Percentiles rank a stretch among this genome's conserved stretches.
Conservation (phyloP, 2,888 invertebrate genomes). For the Mellilla xanthometata region DNA sequence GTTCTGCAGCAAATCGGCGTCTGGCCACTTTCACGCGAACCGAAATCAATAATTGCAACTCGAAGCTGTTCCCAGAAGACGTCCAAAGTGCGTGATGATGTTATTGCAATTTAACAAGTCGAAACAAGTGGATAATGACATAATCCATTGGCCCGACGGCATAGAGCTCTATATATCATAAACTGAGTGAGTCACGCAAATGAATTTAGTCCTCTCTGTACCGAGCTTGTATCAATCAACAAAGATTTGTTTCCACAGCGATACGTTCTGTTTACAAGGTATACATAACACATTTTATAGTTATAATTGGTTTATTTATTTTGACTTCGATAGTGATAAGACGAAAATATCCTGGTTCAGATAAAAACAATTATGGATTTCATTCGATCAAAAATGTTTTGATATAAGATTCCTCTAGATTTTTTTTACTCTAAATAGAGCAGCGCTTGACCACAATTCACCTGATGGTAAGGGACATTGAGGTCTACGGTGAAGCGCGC, state of each 20-base stretch:
- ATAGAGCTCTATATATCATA: conserved; percentile 54
- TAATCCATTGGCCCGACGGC: conserved; percentile 53
- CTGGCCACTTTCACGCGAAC: conserved; percentile 25
- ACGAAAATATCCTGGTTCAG: not conserved
- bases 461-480: too few species aligned
- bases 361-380: too few species aligned
- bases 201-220: conserved; percentile 43
- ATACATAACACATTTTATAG: too few species aligned
- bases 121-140: conserved; percentile 64
- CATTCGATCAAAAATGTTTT: too few species aligned
- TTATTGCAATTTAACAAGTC: conserved; percentile 53
- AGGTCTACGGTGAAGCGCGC: too few species aligned
- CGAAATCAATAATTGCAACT: conserved; percentile 33
- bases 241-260: not conserved
- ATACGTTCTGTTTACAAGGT: not conserved
- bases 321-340: conserved; percentile 5
- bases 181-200: conserved; percentile 57
- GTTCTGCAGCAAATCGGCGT: conserved; percentile 20
- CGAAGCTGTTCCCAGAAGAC: conserved; percentile 39
- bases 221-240: conserved; percentile 36
- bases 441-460: too few species aligned
- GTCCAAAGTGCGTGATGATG: conserved; percentile 42
- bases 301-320: conserved; percentile 11
- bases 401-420: too few species aligned
- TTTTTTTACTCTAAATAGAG: too few species aligned